Evolutionary conservation across 2,113 vertebrate species (phyloP).

Genomic region (Pungitius pungitius): DNA sequence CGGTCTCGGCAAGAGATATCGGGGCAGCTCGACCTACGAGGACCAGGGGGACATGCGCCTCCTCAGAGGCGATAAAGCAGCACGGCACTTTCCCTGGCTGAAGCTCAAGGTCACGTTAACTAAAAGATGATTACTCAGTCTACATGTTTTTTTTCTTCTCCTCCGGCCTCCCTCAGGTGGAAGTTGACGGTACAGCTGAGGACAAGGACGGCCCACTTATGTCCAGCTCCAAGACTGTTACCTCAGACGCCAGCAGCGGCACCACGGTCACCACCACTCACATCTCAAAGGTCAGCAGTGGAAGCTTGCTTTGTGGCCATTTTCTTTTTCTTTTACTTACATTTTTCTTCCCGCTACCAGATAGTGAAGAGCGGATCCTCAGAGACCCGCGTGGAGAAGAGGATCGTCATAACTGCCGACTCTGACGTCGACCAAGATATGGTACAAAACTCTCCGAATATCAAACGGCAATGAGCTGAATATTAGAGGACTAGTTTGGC

Average conservation of each 20-base stretch:
- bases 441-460: conserved; percentile 73
- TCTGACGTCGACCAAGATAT: conserved; percentile 88
- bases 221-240: conserved; percentile 87
- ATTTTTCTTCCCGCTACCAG: conserved; percentile 63
- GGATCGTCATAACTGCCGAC: conserved; percentile 94
- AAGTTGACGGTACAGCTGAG: conserved; percentile 80
- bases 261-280: conserved; percentile 87
- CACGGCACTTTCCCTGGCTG: conserved; percentile 5
- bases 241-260: conserved; percentile 85
- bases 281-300: conserved; percentile 88
- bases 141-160: not conserved
- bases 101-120: not conserved
- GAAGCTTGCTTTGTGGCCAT: not conserved
- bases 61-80: conserved; percentile 20
- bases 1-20: conserved; percentile 4
- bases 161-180: conserved; percentile 73
- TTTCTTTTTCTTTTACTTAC: not conserved
- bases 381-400: conserved; percentile 93
- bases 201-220: conserved; percentile 79
- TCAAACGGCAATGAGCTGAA: not conserved
- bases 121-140: not conserved
- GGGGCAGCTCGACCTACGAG: conserved; percentile 17
- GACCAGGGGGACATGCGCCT: conserved; percentile 35
- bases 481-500: not conserved
- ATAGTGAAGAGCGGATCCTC: conserved; percentile 92